Conservation (phyloP, 2,797 vertebrate species). For the Discoglossus pictus region DNA sequence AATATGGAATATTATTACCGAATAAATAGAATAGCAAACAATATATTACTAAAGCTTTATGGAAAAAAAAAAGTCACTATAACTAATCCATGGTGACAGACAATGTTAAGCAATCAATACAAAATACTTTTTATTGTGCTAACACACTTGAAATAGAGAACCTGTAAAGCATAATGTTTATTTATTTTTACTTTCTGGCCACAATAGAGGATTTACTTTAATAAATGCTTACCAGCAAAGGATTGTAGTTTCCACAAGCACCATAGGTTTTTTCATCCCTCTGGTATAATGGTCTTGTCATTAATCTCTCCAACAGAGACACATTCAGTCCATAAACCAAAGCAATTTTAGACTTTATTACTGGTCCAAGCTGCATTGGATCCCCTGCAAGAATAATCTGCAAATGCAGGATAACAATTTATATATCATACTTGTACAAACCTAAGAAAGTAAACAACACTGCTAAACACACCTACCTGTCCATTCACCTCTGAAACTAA, state of each 20-base stretch:
- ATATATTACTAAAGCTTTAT: no score
- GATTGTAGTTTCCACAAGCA: slow-evolving; percentile 81
- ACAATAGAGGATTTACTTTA: background rate
- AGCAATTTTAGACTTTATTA: slow-evolving; percentile 86
- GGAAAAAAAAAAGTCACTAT: no score
- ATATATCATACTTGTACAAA: background rate
- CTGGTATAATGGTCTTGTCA: slow-evolving; percentile 77
- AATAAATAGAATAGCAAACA: no score
- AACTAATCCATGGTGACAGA: no score
- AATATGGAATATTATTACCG: no score
- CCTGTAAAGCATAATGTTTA: no score
- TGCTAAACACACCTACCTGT: slow-evolving; percentile 74
- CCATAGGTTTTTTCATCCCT: slow-evolving; percentile 73
- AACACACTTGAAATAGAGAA: no score
- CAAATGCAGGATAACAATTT: background rate
- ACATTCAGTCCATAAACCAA: slow-evolving; percentile 78
- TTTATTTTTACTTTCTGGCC: no score
- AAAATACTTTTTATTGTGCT: no score
- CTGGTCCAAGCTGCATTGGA: slow-evolving; percentile 89
- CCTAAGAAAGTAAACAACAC: background rate
- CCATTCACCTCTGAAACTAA: slow-evolving; percentile 82
- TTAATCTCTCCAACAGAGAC: slow-evolving; percentile 88
- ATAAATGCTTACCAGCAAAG: slow-evolving; percentile 86
- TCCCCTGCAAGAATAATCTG: slow-evolving; percentile 92
- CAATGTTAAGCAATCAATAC: no score